Conservation (phyloP, 2,888 invertebrate genomes). For the Drosophila lutescens region DNA sequence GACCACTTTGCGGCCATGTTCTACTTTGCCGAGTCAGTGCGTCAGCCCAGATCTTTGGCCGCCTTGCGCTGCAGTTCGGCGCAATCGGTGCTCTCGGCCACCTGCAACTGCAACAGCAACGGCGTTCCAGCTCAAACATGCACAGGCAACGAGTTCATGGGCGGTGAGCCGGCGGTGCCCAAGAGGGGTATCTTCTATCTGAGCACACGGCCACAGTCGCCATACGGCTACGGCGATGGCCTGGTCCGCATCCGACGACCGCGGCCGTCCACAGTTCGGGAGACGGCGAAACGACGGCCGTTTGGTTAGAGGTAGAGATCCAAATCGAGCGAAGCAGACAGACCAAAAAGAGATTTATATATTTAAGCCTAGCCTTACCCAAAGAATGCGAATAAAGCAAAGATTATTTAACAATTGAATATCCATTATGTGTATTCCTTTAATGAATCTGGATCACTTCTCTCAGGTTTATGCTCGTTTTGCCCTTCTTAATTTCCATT, state of each 20-base stretch:
- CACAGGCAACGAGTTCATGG: conserved; percentile 71
- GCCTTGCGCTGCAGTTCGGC: conserved; percentile 66
- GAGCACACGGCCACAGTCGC: conserved; percentile 64
- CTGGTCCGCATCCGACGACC: conserved; percentile 66
- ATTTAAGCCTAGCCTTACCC: conserved; percentile 16
- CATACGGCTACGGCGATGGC: conserved; percentile 69
- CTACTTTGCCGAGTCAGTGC: conserved; percentile 81
- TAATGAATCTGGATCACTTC: background rate
- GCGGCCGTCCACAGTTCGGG: conserved; percentile 56
- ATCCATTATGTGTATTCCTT: background rate
- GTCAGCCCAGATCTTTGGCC: conserved; percentile 68
- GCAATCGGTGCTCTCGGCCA: conserved; percentile 41
- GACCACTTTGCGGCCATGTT: conserved; percentile 79
- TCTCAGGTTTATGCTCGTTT: background rate
- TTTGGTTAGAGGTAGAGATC: background rate
- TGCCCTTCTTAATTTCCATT: conserved; percentile 13
- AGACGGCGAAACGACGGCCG: conserved; percentile 45
- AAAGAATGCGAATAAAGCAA: conserved; percentile 31
- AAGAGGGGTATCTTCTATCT: conserved; percentile 79
- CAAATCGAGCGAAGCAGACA: background rate
- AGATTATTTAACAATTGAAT: background rate
- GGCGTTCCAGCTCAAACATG: conserved; percentile 42
- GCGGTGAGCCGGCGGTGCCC: conserved; percentile 80
- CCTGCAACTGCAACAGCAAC: conserved; percentile 57
- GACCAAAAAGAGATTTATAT: conserved; percentile 35